Percentiles rank a stretch among this genome's conserved stretches.
Conservation (phyloP, 2,888 invertebrate genomes). For the Bhutanitis thaidina region DNA sequence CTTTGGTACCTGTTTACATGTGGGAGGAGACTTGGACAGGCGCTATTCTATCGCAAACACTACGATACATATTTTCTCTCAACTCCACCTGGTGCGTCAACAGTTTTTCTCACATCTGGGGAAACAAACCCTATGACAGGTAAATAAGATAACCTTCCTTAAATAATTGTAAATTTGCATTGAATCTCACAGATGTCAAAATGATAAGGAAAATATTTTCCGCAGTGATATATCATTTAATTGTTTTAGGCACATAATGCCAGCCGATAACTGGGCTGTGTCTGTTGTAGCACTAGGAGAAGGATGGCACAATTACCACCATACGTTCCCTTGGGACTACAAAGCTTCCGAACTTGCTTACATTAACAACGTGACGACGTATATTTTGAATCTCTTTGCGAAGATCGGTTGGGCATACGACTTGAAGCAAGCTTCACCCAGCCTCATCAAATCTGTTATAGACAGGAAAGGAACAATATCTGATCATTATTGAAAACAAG, state of each 20-base stretch:
- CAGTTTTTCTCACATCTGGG: constrained; percentile 91
- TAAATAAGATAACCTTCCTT: constrained; percentile 41
- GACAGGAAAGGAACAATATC: constrained; percentile 69
- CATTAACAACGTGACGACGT: constrained; percentile 84
- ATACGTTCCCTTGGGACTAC: constrained; percentile 96
- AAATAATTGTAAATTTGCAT: too few species aligned
- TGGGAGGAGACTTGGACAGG: constrained; percentile 82
- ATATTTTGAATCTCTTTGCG: constrained; percentile 84
- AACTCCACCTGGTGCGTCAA: constrained; percentile 95
- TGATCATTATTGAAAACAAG: neutral
- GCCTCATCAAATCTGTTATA: constrained; percentile 70
- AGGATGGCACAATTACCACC: constrained; percentile 97
- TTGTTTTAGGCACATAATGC: constrained; percentile 86
- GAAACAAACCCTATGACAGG: constrained; percentile 86
- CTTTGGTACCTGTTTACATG: constrained; percentile 82
- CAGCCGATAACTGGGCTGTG: constrained; percentile 87
- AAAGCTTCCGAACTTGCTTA: constrained; percentile 92
- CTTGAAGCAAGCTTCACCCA: constrained; percentile 82
- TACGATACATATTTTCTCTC: constrained; percentile 86
- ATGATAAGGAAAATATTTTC: too few species aligned
- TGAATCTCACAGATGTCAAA: too few species aligned
- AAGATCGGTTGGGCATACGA: constrained; percentile 89
- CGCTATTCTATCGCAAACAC: constrained; percentile 80
- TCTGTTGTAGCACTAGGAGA: constrained; percentile 88
- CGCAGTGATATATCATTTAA: too few species aligned